phyloP scores from a whole-genome alignment of 1,140 invertebrate genomes.

The Thalassaphorura encarpata region DNA sequence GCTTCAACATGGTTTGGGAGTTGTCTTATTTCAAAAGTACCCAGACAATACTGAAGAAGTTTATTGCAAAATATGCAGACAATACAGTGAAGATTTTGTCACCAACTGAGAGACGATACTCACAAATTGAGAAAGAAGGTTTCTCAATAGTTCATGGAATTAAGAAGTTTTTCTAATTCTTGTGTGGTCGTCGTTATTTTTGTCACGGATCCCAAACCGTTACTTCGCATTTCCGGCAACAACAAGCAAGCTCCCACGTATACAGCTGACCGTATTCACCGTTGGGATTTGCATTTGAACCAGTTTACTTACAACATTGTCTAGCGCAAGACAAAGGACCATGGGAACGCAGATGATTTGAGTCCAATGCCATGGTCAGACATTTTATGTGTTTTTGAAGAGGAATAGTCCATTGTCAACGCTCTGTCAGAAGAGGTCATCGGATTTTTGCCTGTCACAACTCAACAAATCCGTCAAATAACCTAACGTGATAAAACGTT shows the following conservation, averaged over 20 bases:
- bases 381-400: too few relatives aligned
- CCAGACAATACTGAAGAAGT: constrained; percentile 32
- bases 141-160: constrained; percentile 39
- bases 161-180: constrained; percentile 37
- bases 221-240: constrained; percentile 39
- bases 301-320: constrained; percentile 20
- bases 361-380: neutral
- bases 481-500: neutral
- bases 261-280: constrained; percentile 26
- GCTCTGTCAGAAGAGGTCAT: neutral
- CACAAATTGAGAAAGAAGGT: constrained; percentile 39
- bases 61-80: too few relatives aligned
- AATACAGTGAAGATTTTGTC: constrained; percentile 35
- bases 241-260: constrained; percentile 8
- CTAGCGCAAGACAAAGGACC: constrained; percentile 22
- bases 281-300: constrained; percentile 25
- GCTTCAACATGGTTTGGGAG: constrained; percentile 37
- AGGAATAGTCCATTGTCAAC: neutral
- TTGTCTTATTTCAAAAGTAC: constrained; percentile 35
- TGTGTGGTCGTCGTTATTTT: constrained; percentile 34
- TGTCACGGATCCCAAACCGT: constrained; percentile 42
- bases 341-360: constrained; percentile 6
- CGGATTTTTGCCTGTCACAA: constrained; percentile 1
- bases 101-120: constrained; percentile 36
- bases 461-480: neutral